Base-by-base conservation (phyloP, 2,888 invertebrate species). In the Ichneumoninae sp. region DNA sequence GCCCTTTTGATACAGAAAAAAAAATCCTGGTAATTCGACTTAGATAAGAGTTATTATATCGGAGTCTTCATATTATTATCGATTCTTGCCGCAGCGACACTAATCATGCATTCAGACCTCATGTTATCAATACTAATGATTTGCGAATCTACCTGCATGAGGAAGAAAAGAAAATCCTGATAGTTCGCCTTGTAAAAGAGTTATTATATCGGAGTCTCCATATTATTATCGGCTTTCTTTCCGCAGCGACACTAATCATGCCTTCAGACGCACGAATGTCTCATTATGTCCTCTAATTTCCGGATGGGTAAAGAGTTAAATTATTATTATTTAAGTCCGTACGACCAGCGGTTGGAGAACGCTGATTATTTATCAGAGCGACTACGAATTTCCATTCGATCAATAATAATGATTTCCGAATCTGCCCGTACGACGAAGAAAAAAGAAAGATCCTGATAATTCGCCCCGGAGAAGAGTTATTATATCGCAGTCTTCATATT, bases 401-500 rank as follows among this genome's bases (percentile, higher is more conserved):
- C 77, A 73, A 83, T 78, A 63, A 82, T n/a, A 50, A 78, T 69
- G 63, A 54, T 60, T 66, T 69, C n/a, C 40, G 10, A 44, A 36
- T 33, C 13, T 66, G 44, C 16, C 44, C 30, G 5, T 30, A 5
- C 10, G 10, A 33, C 22, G 16, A 57, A 13, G 16, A 54, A 5
- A 73, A 83, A 50, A 63, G n/a, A 69, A 71, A 71, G 33, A 40
- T 75, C n/a, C 70, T 47, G 54, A 66, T 57, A 57, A 75, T 75
- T 80, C 65, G 70, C 44, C 75, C n/a, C 40, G 22, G n/a, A 6
- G 57, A 79, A 71, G 50, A 73, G 26, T 78, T 65, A 73, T 78
- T 78, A 83, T 78, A 78, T 79, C 78, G 74, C 10, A 57, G 65
- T 77, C 52, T 73, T 68, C 74, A 60, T 60, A 66, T 69, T 82